Evolutionary conservation across 2,797 vertebrate species (phyloP).

Genomic region (Lepus townsendii): DNA sequence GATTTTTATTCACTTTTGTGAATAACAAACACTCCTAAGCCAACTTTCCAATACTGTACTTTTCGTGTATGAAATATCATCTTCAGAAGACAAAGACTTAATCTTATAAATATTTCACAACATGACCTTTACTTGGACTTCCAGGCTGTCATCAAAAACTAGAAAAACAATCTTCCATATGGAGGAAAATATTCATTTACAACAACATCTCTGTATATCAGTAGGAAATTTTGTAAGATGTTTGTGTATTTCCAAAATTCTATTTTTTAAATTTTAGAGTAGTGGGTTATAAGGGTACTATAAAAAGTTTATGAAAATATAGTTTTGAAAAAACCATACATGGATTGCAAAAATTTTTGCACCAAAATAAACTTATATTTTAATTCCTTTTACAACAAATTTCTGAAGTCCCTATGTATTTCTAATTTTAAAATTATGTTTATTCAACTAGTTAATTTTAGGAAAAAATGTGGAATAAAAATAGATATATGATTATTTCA

Average conservation of each 20-base stretch:
- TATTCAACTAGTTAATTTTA: background rate
- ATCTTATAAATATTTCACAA: background rate
- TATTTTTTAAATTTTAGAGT: too few species aligned
- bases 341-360: too few species aligned
- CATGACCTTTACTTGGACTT: background rate
- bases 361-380: too few species aligned
- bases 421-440: background rate
- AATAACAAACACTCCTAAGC: background rate
- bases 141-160: background rate
- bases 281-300: too few species aligned
- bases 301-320: too few species aligned
- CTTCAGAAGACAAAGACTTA: conserved; percentile 13
- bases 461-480: background rate
- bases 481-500: background rate
- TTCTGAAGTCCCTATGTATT: too few species aligned
- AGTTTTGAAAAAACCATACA: too few species aligned
- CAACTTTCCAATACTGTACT: background rate
- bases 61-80: conserved; percentile 6
- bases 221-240: background rate
- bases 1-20: background rate
- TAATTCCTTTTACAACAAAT: too few species aligned
- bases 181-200: background rate
- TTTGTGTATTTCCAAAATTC: background rate
- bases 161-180: background rate
- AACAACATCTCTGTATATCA: background rate